Evolutionary conservation across 2,113 vertebrate species (phyloP), one percentile per base, ranked within the genome.

Genomic region (Triplophysa dalaica): DNA sequence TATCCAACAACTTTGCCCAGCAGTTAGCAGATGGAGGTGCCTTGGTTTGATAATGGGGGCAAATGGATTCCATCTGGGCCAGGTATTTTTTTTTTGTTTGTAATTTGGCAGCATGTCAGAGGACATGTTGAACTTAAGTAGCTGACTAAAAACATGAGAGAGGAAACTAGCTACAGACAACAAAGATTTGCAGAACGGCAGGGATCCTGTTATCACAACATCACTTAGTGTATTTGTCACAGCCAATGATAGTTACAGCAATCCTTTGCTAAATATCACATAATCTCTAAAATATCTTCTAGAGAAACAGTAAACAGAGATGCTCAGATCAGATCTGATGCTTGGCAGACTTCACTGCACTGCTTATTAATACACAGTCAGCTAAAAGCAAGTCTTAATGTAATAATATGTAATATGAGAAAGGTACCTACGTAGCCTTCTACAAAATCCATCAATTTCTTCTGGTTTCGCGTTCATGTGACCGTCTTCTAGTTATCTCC

Each of bases 21-120:
- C 81, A 74, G 76, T 75, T 68, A 77, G 65, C 81, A 85, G 56
- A 83, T 65, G 70, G 70, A 78, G 76, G 69, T 75, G 75, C 77
- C 50, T 70, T 73, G 45, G 48, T 67, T 75, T 84, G 80, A 82
- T 87, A 87, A 88, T 84, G 70, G 83, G 79, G 74, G 82, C 84
- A 87, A 89, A 91, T 88, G 0, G 77, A 85, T 79, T 80, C 85
- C 87, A 90, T 88, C 87, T 89, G 87, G 67, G 33, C 70, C 58
- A 81, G 48, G 70, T 65, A 43, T 76, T 60, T 80, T 29, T 29
- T 67, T 80, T 52, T 50, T 17, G 21, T 26, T 45, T 65, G 17
- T 58, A 8, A n/a, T 48, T 60, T 76, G 24, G 66, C 68, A 66
- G 63, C 14, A 69, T 54, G 70, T 81, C 50, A 81, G 41, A 73